A percentile compares a stretch with the other conserved stretches of the same genome.
phyloP scores from a whole-genome alignment of 2,888 invertebrate genomes.

The Teleiodes luculella region DNA sequence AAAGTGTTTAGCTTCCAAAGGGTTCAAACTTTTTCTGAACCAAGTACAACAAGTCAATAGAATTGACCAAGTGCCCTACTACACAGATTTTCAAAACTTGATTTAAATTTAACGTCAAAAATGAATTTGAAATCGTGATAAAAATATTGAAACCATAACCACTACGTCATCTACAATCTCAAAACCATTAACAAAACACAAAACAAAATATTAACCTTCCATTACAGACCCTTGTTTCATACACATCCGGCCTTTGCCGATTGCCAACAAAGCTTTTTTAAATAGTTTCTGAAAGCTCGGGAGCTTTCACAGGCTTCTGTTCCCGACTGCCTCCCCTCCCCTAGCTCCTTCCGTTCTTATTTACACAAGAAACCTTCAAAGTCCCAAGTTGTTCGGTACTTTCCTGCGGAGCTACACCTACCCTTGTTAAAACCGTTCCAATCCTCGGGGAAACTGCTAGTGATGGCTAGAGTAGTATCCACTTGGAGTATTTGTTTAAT shows the following conservation, averaged over 20 bases:
- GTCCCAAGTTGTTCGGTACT: slow-evolving; percentile 52
- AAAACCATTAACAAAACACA: too few relatives aligned
- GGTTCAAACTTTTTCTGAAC: too few relatives aligned
- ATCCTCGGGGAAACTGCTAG: slow-evolving; percentile 36
- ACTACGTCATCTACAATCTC: too few relatives aligned
- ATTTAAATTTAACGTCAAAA: too few relatives aligned
- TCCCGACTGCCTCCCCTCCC: slow-evolving; percentile 29
- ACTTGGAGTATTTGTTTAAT: neutral
- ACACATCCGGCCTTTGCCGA: slow-evolving; percentile 35
- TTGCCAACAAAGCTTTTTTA: slow-evolving; percentile 64
- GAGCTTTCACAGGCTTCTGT: slow-evolving; percentile 6
- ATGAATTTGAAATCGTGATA: neutral
- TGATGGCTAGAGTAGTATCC: neutral
- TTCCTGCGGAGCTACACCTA: slow-evolving; percentile 36
- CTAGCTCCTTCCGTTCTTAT: slow-evolving; percentile 49
- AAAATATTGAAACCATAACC: too few relatives aligned
- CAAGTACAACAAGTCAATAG: too few relatives aligned
- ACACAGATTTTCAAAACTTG: too few relatives aligned
- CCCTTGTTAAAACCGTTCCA: slow-evolving; percentile 31
- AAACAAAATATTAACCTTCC: neutral
- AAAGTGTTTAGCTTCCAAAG: too few relatives aligned
- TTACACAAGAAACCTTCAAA: slow-evolving; percentile 63
- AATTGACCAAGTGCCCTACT: too few relatives aligned
- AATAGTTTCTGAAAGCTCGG: slow-evolving; percentile 67
- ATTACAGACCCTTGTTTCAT: neutral